Base-by-base conservation (phyloP, 2,797 vertebrate genomes). In the Etheostoma nigrum region DNA sequence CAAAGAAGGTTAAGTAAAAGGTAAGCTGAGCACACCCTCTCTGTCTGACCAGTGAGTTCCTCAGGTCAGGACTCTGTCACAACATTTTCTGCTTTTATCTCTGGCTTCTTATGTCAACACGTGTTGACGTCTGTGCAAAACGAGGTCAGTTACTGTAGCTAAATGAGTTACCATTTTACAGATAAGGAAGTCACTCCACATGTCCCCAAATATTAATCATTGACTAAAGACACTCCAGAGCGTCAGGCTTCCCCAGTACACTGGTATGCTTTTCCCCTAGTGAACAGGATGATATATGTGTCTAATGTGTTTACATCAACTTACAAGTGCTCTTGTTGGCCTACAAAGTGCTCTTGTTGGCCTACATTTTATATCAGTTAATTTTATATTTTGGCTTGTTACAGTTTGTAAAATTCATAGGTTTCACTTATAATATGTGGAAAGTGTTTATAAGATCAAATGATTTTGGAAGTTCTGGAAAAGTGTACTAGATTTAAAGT, bases 151-250 rank as follows among this genome's bases (percentile, higher is more conserved):
- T 16, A 11, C 10, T 10, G 36, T 40, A 54, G 70, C 49, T 68
- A 54, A 21, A 62, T 52, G 8, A 49, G 6, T 52, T 16, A 12
- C 25, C 7, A 10, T 51, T 71, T 48, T 14, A 59, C 33, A 86
- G 79, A 85, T 85, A 86, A 81, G 64, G 30, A 73, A 58, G 60
- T 77, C 54, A 55, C 16, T 48, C 5, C 52, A 40, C 59, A 66
- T 60, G 79, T 57, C 27, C 60, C 48, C 42, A 67, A 0, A 60
- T 57, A 85, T 91, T 88, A 93, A 93, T 90, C 19, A 93, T 93
- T 92, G 21, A 83, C 83, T 2, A 6, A 3, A 40, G 51, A 21
- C 36, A 23, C 44, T 63, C 16, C 51, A 36, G 49, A 60, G 40
- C 13, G 1, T 44, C 47, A 73, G 18, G 51, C 12, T 79, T 66